phyloP scores from a whole-genome alignment of 2,797 vertebrate species.

The Labeo calbasu region DNA sequence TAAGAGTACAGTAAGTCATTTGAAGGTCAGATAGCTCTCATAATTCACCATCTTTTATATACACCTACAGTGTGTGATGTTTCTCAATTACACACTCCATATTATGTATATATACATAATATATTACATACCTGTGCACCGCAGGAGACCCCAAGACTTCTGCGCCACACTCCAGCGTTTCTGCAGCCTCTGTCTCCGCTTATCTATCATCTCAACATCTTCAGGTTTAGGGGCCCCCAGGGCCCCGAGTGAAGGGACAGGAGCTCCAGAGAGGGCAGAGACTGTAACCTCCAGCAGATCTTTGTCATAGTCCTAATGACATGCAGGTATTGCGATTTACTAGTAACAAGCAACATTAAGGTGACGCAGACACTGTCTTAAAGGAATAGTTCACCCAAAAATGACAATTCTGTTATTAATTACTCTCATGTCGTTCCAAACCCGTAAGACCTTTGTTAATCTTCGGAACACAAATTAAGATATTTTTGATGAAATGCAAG shows the following conservation, averaged over 20 bases:
- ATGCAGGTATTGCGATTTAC: slow-evolving; percentile 15
- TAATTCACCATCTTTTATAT: background rate
- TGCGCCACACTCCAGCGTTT: slow-evolving; percentile 59
- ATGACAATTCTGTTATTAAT: too few relatives aligned
- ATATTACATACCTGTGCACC: slow-evolving; percentile 64
- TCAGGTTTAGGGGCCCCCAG: slow-evolving; percentile 60
- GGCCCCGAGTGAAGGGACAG: slow-evolving; percentile 66
- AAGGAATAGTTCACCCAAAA: too few relatives aligned
- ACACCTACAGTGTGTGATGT: too few relatives aligned
- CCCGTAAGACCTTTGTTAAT: too few relatives aligned
- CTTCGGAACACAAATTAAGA: too few relatives aligned
- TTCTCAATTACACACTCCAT: background rate
- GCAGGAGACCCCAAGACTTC: slow-evolving; percentile 66
- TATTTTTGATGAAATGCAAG: too few relatives aligned
- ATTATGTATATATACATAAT: too few relatives aligned
- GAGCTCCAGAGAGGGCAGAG: slow-evolving; percentile 70
- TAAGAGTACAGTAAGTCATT: background rate
- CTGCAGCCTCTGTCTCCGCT: slow-evolving; percentile 68
- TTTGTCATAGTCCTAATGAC: slow-evolving; percentile 65
- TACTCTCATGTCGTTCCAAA: too few relatives aligned
- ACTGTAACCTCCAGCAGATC: slow-evolving; percentile 62
- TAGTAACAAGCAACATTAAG: background rate
- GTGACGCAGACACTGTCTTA: too few relatives aligned
- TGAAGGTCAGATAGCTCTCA: background rate
- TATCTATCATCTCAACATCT: slow-evolving; percentile 68